phyloP scores from a whole-genome alignment of 2,797 vertebrate genomes.

The Sebastes matsubarae region DNA sequence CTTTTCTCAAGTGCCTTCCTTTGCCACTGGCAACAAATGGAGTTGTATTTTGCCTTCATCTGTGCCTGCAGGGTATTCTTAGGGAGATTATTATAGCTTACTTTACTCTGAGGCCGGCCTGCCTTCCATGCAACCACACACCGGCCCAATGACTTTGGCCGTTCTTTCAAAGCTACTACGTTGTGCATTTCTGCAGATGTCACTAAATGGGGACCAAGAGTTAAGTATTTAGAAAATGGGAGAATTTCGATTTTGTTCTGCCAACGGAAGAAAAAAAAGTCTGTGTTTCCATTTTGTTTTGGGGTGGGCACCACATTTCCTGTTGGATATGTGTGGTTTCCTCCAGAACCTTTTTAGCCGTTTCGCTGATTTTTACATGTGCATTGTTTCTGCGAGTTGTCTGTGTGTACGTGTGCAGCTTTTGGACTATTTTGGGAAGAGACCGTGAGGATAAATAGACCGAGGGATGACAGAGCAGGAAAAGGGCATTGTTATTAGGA shows the following conservation, averaged over 20 bases:
- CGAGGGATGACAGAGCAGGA: constrained; percentile 56
- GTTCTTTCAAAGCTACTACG: constrained; percentile 38
- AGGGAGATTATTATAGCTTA: constrained; percentile 60
- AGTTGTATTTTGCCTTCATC: constrained; percentile 43
- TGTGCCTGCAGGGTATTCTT: constrained; percentile 61
- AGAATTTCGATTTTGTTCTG: constrained; percentile 9
- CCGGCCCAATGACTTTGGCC: constrained; percentile 43
- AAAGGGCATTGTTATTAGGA: constrained; percentile 62
- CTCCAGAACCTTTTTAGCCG: constrained; percentile 38
- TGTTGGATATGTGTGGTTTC: constrained; percentile 56
- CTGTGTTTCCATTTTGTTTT: constrained; percentile 27
- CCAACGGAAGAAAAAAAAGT: not conserved
- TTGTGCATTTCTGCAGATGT: constrained; percentile 59
- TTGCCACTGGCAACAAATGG: constrained; percentile 16
- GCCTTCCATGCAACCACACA: constrained; percentile 55
- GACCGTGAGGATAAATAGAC: constrained; percentile 40
- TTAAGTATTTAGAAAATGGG: constrained; percentile 10
- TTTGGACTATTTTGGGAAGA: constrained; percentile 61
- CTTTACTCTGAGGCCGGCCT: constrained; percentile 45
- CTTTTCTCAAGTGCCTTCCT: constrained; percentile 1
- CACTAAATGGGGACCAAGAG: constrained; percentile 28
- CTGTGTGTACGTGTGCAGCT: constrained; percentile 25
- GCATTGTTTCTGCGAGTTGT: constrained; percentile 50
- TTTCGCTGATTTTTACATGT: constrained; percentile 42
- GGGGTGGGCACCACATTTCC: constrained; percentile 60